Evolutionary conservation across 1,140 invertebrate species (phyloP).

Genomic region (Andricus grossulariae): DNA sequence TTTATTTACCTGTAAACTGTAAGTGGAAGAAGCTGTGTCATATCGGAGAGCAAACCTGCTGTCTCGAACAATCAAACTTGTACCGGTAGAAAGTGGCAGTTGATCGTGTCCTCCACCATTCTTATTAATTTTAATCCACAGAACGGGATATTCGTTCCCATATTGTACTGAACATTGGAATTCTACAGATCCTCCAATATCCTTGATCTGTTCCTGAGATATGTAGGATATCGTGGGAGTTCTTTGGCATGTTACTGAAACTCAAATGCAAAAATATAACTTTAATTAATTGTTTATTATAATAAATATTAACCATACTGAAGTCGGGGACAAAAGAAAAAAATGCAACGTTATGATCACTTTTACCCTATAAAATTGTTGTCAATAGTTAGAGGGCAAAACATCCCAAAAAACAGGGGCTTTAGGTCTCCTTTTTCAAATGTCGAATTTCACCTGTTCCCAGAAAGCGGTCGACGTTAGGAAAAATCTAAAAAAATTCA

Average conservation of each 20-base stretch:
- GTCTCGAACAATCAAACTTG: conserved; percentile 89
- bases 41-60: conserved; percentile 90
- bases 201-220: conserved; percentile 92
- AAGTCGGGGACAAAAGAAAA: no score
- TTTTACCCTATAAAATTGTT: no score
- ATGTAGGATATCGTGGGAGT: conserved; percentile 94
- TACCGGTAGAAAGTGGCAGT: conserved; percentile 86
- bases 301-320: neutral
- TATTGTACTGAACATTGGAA: conserved; percentile 93
- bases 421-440: no score
- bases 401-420: no score
- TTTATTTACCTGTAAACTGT: conserved; percentile 83
- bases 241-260: conserved; percentile 81
- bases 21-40: conserved; percentile 86
- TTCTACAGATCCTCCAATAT: conserved; percentile 92
- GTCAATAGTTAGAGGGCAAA: no score
- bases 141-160: conserved; percentile 87
- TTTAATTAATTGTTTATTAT: neutral
- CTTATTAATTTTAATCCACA: conserved; percentile 85
- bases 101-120: conserved; percentile 75
- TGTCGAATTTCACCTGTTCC: no score
- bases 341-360: no score
- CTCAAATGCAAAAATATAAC: conserved; percentile 46
- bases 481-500: no score
- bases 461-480: no score